Evolutionary conservation across 2,888 invertebrate genomes (phyloP), one percentile per base, ranked within the genome.

Genomic region (Orchesellides sinensis): DNA sequence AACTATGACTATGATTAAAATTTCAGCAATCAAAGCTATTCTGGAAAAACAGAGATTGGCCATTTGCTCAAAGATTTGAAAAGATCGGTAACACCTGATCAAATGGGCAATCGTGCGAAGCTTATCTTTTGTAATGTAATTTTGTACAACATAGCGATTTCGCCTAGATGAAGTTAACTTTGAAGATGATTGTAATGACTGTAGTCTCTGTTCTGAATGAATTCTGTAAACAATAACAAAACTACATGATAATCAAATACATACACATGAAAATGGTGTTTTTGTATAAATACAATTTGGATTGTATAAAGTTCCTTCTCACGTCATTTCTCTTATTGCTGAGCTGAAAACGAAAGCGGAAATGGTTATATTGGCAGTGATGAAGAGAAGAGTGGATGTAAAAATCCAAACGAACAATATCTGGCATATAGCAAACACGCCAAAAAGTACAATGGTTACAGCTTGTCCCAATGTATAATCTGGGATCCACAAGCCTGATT

Each of bases 301-400:
- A 10, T n/a, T n/a, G 47, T 47, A n/a, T 47, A n/a, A 52, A 52
- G 4, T 52, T 5, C n/a, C n/a, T n/a, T 52, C 68, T 29, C 49
- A 73, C 73, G 73, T 73, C 73, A 73, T 73, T 29, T 73, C 73
- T 21, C 25, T 8, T 2, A 73, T 73, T 3, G 63, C 61, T 4
- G 29, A 63, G n/a, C 17, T 47, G n/a, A 73, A 63, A 0, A 73
- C 73, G 47, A 27, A 73, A 4, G 73, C 73, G 2, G 49, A 73
- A 10, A 63, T 73, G 29, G 73, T 73, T 40, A 63, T 63, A 47
- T 61, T 73, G 8, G 54, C 63, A 0, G 49, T 63, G 4, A 63
- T 14, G 12, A 73, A 73, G 17, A 73, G 35, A 19, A 73, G 25
- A 19, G 61, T 73, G 29, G 73, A 73, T 12, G 73, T 49, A 23